A percentile compares a stretch with the other conserved stretches of the same genome.
Conservation (phyloP, 2,797 vertebrate genomes). For the Sebastes dallii region DNA sequence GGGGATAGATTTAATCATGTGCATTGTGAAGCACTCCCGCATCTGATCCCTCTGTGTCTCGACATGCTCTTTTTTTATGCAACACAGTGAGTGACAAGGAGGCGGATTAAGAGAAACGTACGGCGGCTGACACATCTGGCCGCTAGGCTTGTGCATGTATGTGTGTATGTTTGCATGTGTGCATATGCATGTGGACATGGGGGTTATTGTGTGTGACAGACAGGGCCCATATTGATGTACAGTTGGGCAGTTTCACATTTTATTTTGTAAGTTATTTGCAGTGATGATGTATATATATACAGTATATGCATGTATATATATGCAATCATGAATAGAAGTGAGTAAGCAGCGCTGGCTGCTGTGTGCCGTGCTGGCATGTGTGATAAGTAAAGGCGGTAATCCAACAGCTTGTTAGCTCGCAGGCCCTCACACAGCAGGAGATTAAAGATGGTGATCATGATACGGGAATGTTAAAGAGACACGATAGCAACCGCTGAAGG, state of each 20-base stretch:
- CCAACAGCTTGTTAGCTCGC: conserved; percentile 53
- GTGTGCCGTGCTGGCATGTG: conserved; percentile 54
- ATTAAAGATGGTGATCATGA: conserved; percentile 67
- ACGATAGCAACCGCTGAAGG: conserved; percentile 30
- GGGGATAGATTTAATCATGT: conserved; percentile 30
- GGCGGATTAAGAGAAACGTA: not conserved
- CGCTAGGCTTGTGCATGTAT: not conserved
- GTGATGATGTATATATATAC: not conserved
- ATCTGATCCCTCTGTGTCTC: conserved; percentile 52
- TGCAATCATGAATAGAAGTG: conserved; percentile 25
- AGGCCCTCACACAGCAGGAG: conserved; percentile 58
- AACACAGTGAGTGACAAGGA: conserved; percentile 27
- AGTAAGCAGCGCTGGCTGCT: conserved; percentile 5
- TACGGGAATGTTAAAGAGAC: conserved; percentile 47
- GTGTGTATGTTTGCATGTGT: not conserved
- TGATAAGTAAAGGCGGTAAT: conserved; percentile 63
- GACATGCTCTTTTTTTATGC: conserved; percentile 43
- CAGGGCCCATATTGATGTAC: too few species aligned
- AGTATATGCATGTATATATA: not conserved
- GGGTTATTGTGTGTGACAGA: not conserved
- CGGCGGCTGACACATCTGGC: not conserved
- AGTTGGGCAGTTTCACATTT: not conserved
- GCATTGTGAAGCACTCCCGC: conserved; percentile 36
- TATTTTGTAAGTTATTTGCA: not conserved
- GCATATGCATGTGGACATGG: not conserved